Evolutionary conservation across 2,888 invertebrate genomes (phyloP).

Genomic region (Melanchra persicariae): DNA sequence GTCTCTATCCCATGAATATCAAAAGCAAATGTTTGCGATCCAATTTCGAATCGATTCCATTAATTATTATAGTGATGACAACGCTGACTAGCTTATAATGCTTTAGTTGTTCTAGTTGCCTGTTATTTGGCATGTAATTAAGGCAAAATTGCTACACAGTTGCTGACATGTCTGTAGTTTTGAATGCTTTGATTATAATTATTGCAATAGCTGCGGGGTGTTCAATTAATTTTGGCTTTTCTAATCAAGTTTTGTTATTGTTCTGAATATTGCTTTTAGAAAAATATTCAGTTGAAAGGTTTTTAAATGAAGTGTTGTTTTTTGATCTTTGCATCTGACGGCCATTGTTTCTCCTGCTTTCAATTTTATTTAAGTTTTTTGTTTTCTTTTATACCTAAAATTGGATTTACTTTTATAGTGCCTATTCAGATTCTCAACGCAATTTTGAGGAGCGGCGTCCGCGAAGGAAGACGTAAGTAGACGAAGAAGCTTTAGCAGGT

Average conservation of each 20-base stretch:
- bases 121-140: conserved; percentile 54
- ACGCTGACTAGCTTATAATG: conserved; percentile 43
- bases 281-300: background rate
- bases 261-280: conserved; percentile 28
- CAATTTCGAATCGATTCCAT: conserved; percentile 44
- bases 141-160: conserved; percentile 38
- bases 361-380: conserved; percentile 8
- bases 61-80: conserved; percentile 52
- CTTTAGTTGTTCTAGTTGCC: conserved; percentile 39
- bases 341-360: conserved; percentile 12
- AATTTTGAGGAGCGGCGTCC: no score
- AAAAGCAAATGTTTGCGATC: conserved; percentile 53
- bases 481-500: no score
- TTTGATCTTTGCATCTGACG: conserved; percentile 11
- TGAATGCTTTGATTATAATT: conserved; percentile 41
- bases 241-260: conserved; percentile 22
- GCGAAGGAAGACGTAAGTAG: no score
- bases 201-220: conserved; percentile 32
- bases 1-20: conserved; percentile 28
- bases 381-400: background rate
- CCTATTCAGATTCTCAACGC: no score
- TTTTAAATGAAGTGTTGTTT: conserved; percentile 3
- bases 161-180: conserved; percentile 43
- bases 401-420: background rate
- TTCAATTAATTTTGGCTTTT: conserved; percentile 36